Conservation (phyloP, 2,888 invertebrate genomes). For the Lasioglossum calceatum region DNA sequence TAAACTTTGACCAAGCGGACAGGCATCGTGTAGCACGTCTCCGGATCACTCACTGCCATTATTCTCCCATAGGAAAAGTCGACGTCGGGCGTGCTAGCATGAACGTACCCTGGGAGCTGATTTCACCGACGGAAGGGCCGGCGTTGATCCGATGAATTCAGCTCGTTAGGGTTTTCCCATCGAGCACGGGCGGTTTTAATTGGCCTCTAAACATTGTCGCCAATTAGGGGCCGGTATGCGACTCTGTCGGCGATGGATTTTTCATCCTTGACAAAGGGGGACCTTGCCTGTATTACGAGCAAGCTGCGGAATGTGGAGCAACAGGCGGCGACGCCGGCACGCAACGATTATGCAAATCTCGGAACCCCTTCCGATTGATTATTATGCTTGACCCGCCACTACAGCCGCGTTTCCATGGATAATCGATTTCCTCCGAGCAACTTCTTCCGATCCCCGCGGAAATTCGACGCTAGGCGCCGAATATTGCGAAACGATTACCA, state of each 20-base stretch:
- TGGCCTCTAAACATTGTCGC: conserved; percentile 33
- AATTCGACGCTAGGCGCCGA: conserved; percentile 31
- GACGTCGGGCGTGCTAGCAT: not conserved
- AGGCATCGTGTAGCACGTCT: conserved; percentile 31
- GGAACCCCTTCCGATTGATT: conserved; percentile 56
- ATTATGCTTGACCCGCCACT: conserved; percentile 23
- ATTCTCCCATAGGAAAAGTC: conserved; percentile 23
- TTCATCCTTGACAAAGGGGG: conserved; percentile 78
- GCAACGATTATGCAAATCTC: conserved; percentile 74
- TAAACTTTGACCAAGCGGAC: conserved; percentile 21
- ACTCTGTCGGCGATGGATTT: conserved; percentile 60
- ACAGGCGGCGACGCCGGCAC: conserved; percentile 59
- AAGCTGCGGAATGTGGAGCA: conserved; percentile 76
- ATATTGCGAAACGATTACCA: conserved; percentile 31
- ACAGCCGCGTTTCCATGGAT: conserved; percentile 28
- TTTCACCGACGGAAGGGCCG: not conserved
- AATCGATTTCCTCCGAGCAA: conserved; percentile 18
- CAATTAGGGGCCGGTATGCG: conserved; percentile 68
- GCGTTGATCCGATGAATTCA: conserved; percentile 17
- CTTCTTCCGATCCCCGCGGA: conserved; percentile 35
- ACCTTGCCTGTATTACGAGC: conserved; percentile 75
- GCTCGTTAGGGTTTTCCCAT: conserved; percentile 19
- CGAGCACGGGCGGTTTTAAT: conserved; percentile 25
- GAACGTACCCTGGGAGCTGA: not conserved
- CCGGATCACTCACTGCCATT: conserved; percentile 22